Percentiles rank a stretch among this genome's conserved stretches.
Conservation (phyloP, 2,797 vertebrate genomes). For the Mionectes olivaceus region DNA sequence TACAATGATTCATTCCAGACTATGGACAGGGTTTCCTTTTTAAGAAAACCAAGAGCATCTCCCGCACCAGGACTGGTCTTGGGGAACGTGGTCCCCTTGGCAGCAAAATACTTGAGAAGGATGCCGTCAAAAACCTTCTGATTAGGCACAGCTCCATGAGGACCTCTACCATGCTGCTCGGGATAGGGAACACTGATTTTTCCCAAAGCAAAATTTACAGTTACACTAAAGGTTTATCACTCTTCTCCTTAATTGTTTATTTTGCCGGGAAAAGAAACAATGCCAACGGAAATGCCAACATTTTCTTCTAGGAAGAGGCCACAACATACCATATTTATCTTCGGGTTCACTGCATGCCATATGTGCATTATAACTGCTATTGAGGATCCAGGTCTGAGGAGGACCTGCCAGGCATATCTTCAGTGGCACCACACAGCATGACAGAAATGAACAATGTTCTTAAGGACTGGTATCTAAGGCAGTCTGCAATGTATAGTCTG, state of each 20-base stretch:
- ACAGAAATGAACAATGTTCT: not conserved
- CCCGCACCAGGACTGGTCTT: not conserved
- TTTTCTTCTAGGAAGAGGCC: not conserved
- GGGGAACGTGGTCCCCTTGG: not conserved
- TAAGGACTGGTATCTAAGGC: not conserved
- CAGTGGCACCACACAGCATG: not conserved
- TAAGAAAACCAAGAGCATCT: not conserved
- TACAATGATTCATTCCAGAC: not conserved
- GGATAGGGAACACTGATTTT: not conserved
- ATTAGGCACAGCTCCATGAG: not conserved
- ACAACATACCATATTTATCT: not conserved
- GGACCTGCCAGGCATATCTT: not conserved
- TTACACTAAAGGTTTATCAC: not conserved
- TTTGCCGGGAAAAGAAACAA: not conserved
- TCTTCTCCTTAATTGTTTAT: not conserved
- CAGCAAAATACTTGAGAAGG: not conserved
- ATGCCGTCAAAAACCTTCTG: not conserved
- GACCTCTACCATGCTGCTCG: not conserved
- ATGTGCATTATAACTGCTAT: not conserved
- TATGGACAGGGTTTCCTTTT: not conserved
- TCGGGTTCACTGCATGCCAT: not conserved
- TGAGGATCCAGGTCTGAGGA: not conserved
- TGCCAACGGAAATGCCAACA: not conserved
- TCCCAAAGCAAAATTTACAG: not conserved
- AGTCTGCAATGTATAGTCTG: not conserved